These are phyloP conservation scores for Zygogramma bicolorata DNA, from an alignment of 2,888 invertebrate species.

Conservation along the genomic window DNA sequence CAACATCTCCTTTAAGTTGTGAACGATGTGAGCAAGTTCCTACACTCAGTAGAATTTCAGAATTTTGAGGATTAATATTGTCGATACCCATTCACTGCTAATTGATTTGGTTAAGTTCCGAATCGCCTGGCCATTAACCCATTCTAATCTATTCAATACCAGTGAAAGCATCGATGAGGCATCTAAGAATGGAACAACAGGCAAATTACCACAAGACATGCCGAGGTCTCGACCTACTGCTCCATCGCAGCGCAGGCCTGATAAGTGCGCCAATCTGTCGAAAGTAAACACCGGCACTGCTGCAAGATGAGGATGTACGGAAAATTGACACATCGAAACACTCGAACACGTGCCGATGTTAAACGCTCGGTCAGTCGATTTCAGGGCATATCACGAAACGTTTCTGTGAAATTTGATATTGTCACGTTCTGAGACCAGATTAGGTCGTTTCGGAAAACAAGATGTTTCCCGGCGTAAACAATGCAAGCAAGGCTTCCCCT, in stretches of 20 bases:
- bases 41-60: too few species aligned
- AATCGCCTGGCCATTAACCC: too few species aligned
- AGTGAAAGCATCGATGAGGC: background rate
- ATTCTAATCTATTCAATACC: too few species aligned
- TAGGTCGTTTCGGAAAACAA: background rate
- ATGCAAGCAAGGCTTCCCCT: too few species aligned
- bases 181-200: background rate
- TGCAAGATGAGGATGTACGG: background rate
- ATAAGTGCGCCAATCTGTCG: background rate
- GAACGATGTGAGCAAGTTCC: too few species aligned
- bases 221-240: background rate
- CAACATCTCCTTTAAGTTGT: too few species aligned
- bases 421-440: background rate
- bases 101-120: too few species aligned
- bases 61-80: too few species aligned
- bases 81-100: too few species aligned
- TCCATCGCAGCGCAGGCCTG: too few species aligned
- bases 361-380: background rate
- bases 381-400: background rate
- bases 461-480: too few species aligned
- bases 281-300: slow-evolving; percentile 1
- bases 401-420: background rate
- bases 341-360: background rate
- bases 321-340: background rate
- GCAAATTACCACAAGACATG: background rate